A percentile compares a stretch with the other conserved stretches of the same genome.
Evolutionary conservation across 2,113 vertebrate species (phyloP).

Genomic region (Psammodynastes pulverulentus): DNA sequence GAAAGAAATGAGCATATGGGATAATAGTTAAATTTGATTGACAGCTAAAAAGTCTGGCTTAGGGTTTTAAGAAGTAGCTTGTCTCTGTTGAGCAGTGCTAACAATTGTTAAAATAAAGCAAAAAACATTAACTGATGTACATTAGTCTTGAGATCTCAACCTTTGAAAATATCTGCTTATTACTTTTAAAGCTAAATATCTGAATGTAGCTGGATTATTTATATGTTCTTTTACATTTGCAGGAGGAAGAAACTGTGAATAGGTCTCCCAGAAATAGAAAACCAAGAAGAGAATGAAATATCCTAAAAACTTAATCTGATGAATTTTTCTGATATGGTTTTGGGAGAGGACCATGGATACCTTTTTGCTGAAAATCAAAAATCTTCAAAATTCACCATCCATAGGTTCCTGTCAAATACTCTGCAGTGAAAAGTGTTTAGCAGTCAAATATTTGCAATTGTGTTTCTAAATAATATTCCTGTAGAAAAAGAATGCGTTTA

Average conservation of each 20-base stretch:
- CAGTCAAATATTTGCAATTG: slow-evolving; percentile 75
- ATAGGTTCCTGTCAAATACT: slow-evolving; percentile 70
- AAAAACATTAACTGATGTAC: neutral
- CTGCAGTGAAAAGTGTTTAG: slow-evolving; percentile 74
- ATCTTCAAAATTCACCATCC: slow-evolving; percentile 70
- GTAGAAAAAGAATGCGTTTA: slow-evolving; percentile 77
- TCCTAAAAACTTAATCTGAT: slow-evolving; percentile 72
- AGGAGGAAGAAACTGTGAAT: slow-evolving; percentile 89
- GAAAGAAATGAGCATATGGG: neutral
- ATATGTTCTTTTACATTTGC: slow-evolving; percentile 42
- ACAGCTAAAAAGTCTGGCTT: neutral
- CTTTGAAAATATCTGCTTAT: neutral
- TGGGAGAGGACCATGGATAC: slow-evolving; percentile 70
- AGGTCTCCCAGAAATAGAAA: slow-evolving; percentile 93
- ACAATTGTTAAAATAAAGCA: neutral
- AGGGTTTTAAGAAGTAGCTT: neutral
- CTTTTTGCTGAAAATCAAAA: slow-evolving; percentile 72
- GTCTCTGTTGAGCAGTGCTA: neutral
- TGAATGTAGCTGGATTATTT: neutral
- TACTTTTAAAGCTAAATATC: neutral
- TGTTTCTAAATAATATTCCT: slow-evolving; percentile 72
- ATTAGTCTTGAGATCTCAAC: neutral
- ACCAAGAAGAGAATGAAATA: slow-evolving; percentile 85
- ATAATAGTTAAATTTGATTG: neutral
- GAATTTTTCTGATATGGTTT: slow-evolving; percentile 63